A percentile compares a stretch with the other conserved stretches of the same genome.
Evolutionary conservation across 2,113 vertebrate species (phyloP).

Genomic region (Onychostruthus taczanowskii): DNA sequence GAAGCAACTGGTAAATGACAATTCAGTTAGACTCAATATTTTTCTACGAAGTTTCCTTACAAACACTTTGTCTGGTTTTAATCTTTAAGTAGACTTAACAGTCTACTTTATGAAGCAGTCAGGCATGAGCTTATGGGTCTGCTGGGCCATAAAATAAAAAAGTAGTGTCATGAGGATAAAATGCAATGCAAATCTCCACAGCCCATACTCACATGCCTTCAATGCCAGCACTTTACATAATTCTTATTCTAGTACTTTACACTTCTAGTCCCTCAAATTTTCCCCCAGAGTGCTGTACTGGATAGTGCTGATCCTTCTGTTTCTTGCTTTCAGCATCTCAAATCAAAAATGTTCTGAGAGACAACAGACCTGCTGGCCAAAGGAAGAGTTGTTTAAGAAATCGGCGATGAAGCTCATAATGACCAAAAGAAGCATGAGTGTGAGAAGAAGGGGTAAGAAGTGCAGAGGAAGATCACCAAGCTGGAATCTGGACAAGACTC

Average conservation of each 20-base stretch:
- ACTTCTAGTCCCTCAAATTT: not conserved
- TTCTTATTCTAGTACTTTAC: not conserved
- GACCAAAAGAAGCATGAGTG: not conserved
- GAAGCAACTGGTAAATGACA: not conserved
- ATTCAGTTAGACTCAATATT: not conserved
- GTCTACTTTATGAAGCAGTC: not conserved
- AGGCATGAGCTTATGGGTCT: not conserved
- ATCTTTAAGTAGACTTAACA: not conserved
- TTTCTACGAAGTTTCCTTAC: not conserved
- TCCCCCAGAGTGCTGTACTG: not conserved
- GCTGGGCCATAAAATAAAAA: not conserved
- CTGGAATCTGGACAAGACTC: not conserved
- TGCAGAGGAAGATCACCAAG: fast-evolving
- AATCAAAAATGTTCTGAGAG: not conserved
- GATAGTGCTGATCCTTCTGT: not conserved
- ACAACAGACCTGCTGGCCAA: not conserved
- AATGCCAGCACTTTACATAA: not conserved
- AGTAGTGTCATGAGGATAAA: not conserved
- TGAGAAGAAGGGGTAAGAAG: not conserved
- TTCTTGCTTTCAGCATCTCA: not conserved
- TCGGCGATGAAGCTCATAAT: not conserved
- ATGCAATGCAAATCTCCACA: not conserved
- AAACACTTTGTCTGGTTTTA: not conserved
- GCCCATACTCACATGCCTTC: not conserved
- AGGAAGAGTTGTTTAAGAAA: not conserved